Conservation (phyloP, 2,888 invertebrate genomes). For the Hemithea aestivaria region DNA sequence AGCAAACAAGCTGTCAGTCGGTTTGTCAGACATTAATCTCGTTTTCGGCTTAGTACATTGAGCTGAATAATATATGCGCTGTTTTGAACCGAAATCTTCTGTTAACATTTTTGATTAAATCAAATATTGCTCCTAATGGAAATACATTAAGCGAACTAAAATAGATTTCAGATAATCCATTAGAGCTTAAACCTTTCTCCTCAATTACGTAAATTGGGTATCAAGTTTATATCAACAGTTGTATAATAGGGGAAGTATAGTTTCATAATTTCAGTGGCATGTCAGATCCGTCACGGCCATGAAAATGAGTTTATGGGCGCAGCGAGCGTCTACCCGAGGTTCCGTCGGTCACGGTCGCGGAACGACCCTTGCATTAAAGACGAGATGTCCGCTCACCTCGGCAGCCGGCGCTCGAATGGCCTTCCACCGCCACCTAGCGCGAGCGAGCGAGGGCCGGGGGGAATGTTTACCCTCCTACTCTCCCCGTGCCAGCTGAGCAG, state of each 20-base stretch:
- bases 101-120: too few species aligned
- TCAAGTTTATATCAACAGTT: background rate
- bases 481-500: conserved; percentile 73
- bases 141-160: too few species aligned
- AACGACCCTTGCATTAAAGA: conserved; percentile 44
- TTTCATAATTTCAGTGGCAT: conserved; percentile 36
- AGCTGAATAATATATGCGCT: conserved; percentile 20
- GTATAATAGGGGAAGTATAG: conserved; percentile 17
- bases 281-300: conserved; percentile 53
- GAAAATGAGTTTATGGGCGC: conserved; percentile 53
- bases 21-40: conserved; percentile 39
- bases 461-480: conserved; percentile 67
- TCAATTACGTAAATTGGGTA: too few species aligned
- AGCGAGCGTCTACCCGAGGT: conserved; percentile 54
- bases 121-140: too few species aligned
- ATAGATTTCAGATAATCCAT: too few species aligned
- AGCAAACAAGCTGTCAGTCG: conserved; percentile 36
- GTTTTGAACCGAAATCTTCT: too few species aligned
- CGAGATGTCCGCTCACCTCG: conserved; percentile 62
- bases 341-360: conserved; percentile 66
- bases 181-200: too few species aligned
- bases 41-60: conserved; percentile 34
- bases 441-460: conserved; percentile 39
- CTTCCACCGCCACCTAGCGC: conserved; percentile 32
- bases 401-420: conserved; percentile 63